A percentile compares a stretch with the other conserved stretches of the same genome.
phyloP scores from a whole-genome alignment of 2,113 vertebrate genomes.

The Cathartes aura region DNA sequence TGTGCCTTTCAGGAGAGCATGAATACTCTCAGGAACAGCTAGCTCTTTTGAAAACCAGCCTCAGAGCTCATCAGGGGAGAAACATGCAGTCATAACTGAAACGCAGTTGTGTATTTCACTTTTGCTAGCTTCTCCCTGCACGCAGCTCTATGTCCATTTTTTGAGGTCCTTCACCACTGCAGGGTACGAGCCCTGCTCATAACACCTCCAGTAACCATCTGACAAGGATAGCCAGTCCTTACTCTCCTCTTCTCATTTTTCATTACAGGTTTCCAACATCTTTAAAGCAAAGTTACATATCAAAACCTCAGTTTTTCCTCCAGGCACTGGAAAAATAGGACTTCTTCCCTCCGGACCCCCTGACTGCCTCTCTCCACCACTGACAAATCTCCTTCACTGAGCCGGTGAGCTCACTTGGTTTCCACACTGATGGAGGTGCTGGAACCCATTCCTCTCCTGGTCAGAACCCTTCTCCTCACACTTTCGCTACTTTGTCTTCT shows the following conservation, averaged over 20 bases:
- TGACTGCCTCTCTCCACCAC: neutral
- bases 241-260: neutral
- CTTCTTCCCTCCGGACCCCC: neutral
- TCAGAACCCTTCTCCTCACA: neutral
- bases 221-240: neutral
- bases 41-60: neutral
- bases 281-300: neutral
- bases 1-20: neutral
- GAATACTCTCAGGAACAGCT: neutral
- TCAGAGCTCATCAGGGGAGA: neutral
- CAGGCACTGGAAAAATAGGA: neutral
- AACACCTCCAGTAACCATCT: neutral
- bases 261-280: fast-evolving
- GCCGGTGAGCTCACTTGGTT: neutral
- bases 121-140: neutral
- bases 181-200: neutral
- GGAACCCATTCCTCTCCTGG: neutral
- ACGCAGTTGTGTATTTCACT: neutral
- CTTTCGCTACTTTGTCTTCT: neutral
- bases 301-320: neutral
- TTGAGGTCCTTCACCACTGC: neutral
- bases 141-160: neutral
- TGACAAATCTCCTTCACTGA: neutral
- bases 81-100: neutral
- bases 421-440: neutral